Evolutionary conservation across 1,140 invertebrate species (phyloP), one percentile per base, ranked within the genome.

Genomic region (Papilio machaon): DNA sequence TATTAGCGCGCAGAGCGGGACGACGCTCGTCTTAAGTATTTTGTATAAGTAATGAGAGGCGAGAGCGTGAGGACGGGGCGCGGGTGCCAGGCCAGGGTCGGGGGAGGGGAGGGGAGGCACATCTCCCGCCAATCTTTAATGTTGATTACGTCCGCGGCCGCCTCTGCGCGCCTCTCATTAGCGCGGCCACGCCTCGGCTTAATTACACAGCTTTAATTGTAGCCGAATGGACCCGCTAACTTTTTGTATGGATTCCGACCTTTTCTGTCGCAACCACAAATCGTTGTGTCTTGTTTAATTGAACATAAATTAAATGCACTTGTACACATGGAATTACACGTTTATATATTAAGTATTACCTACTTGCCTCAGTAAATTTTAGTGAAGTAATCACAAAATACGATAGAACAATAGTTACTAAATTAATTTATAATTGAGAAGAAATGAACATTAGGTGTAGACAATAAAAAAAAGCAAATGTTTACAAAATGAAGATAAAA

Each of bases 41-140:
- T 94, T 94, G 91, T 94, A 94, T 94, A 94, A 94, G 92, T 94
- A 94, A 94, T 94, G 92, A 94, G 92, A 89, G 91, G 87, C 84
- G 89, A 84, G 91, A 87, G 88, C 84, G 89, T 81, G 85, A 80
- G 85, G 79, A 84, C 73, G 81, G 83, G 80, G 82, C 86, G 83
- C 86, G 85, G 86, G 88, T 89, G 54, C 54, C n/a, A 17, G 89
- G 89, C 85, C 85, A 85, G 89, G 85, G 84, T 83, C 82, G 86
- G 80, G 87, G 87, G 80, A 86, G 86, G 81, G 88, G 87, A 86
- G 79, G 87, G 79, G 81, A 78, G 85, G 84, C 86, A 89, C 92
- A 94, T 94, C 92, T 94, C 92, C 91, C 93, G 93, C 92, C 92
- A 94, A 94, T 94, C 93, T 94, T 94, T 93, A 93, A 93, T 94